Evolutionary conservation across 1,140 invertebrate genomes (phyloP).

Genomic region (Halesus radiatus): DNA sequence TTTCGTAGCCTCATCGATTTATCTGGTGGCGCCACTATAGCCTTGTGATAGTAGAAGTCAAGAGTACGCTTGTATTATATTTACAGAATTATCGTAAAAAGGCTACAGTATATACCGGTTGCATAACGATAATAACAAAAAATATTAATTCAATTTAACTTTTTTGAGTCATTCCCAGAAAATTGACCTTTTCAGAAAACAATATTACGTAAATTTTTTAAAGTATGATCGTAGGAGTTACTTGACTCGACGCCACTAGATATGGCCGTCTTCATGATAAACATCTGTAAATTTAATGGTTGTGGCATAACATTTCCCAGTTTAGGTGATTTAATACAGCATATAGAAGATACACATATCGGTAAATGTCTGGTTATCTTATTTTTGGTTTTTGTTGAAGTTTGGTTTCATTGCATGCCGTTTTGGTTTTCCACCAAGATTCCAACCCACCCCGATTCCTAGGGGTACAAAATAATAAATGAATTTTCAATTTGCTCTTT

Average conservation of each 20-base stretch:
- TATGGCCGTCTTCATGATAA: slow-evolving; percentile 90
- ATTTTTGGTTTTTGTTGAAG: slow-evolving; percentile 30
- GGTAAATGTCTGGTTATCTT: slow-evolving; percentile 71
- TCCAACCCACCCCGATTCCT: slow-evolving; percentile 39
- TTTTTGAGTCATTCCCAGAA: background rate
- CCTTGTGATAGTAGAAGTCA: slow-evolving; percentile 28
- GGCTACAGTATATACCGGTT: background rate
- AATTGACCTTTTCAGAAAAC: background rate
- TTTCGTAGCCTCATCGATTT: slow-evolving; percentile 36
- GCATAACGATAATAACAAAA: background rate
- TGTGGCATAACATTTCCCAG: slow-evolving; percentile 86
- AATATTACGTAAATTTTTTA: slow-evolving; percentile 42
- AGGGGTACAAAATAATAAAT: slow-evolving; percentile 35
- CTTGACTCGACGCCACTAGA: slow-evolving; percentile 58
- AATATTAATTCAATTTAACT: background rate
- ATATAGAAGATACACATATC: slow-evolving; percentile 89
- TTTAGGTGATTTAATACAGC: slow-evolving; percentile 84
- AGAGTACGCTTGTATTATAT: slow-evolving; percentile 57
- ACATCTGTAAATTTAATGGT: slow-evolving; percentile 89
- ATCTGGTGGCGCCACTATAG: slow-evolving; percentile 23
- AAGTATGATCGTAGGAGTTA: slow-evolving; percentile 27
- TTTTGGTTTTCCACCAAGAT: slow-evolving; percentile 19
- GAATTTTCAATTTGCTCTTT: background rate
- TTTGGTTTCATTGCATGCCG: background rate
- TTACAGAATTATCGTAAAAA: background rate